A percentile compares a stretch with the other conserved stretches of the same genome.
These are phyloP conservation scores for Paedocypris micromegethes DNA, from an alignment of 2,797 vertebrate species.

Conservation along the genomic window DNA sequence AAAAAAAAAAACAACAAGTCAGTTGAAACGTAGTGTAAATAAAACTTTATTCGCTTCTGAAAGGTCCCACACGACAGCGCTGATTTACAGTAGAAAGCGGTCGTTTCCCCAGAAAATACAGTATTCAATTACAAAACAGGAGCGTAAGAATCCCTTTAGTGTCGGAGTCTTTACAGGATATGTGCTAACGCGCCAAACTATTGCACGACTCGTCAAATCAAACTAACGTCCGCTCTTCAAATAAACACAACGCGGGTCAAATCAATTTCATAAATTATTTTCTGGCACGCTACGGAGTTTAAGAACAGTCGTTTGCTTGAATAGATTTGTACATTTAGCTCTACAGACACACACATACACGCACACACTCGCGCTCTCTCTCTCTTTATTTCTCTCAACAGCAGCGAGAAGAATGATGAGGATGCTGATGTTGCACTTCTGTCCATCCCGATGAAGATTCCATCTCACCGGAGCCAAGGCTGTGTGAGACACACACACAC, in stretches of 20 bases:
- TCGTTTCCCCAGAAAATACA: slow-evolving; percentile 73
- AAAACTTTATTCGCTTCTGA: slow-evolving; percentile 83
- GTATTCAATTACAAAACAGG: slow-evolving; percentile 39
- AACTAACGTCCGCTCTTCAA: slow-evolving; percentile 50
- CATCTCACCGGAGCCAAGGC: slow-evolving; percentile 70
- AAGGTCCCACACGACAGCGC: slow-evolving; percentile 72
- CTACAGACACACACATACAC: background rate
- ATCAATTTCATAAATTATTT: slow-evolving; percentile 55
- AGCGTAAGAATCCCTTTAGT: slow-evolving; percentile 75
- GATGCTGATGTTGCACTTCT: slow-evolving; percentile 19
- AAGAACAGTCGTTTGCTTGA: slow-evolving; percentile 49
- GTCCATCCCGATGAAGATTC: slow-evolving; percentile 33
- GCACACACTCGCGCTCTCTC: slow-evolving; percentile 46
- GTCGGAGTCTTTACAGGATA: slow-evolving; percentile 61
- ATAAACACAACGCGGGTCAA: slow-evolving; percentile 11
- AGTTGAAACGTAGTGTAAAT: slow-evolving; percentile 71
- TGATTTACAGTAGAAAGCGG: slow-evolving; percentile 78
- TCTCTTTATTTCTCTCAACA: slow-evolving; percentile 51
- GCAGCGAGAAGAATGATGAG: slow-evolving; percentile 44
- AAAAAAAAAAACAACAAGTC: background rate
- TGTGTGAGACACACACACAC: slow-evolving; percentile 53
- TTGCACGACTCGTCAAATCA: slow-evolving; percentile 82
- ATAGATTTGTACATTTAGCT: slow-evolving; percentile 52
- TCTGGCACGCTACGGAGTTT: slow-evolving; percentile 37
- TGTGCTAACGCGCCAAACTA: slow-evolving; percentile 73